phyloP scores from a whole-genome alignment of 92 coral and sea anemone genomes.

The Zoanthus sansibaricus region DNA sequence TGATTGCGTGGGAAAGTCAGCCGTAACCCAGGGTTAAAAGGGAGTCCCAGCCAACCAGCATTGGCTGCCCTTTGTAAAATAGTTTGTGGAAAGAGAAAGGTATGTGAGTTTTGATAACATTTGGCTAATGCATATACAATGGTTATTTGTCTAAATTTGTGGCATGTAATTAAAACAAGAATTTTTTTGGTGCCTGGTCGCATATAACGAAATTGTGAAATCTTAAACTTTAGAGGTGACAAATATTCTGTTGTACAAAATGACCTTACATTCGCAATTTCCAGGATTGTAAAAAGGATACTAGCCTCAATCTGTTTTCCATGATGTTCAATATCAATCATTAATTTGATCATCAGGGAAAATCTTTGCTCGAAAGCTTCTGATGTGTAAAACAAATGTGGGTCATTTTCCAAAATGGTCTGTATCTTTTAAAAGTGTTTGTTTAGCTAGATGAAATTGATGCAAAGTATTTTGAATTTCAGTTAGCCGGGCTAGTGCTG shows the following conservation, averaged over 20 bases:
- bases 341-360: neutral
- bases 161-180: no score
- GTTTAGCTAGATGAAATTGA: no score
- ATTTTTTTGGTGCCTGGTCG: neutral
- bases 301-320: neutral
- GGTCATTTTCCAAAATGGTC: no score
- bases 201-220: neutral
- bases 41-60: neutral
- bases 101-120: no score
- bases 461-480: no score
- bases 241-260: conserved; percentile 4
- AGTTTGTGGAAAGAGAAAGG: no score
- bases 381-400: no score
- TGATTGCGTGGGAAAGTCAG: neutral
- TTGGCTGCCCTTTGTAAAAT: no score
- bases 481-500: no score
- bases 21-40: neutral
- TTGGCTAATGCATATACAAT: no score
- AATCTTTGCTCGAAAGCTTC: neutral
- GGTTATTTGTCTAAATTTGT: no score
- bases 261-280: neutral
- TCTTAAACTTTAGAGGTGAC: neutral
- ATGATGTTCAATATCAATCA: neutral
- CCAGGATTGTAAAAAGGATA: neutral
- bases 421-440: no score